A percentile compares a stretch with the other conserved stretches of the same genome.
Evolutionary conservation across 2,888 invertebrate genomes (phyloP).

Genomic region (Synergus japonicus): DNA sequence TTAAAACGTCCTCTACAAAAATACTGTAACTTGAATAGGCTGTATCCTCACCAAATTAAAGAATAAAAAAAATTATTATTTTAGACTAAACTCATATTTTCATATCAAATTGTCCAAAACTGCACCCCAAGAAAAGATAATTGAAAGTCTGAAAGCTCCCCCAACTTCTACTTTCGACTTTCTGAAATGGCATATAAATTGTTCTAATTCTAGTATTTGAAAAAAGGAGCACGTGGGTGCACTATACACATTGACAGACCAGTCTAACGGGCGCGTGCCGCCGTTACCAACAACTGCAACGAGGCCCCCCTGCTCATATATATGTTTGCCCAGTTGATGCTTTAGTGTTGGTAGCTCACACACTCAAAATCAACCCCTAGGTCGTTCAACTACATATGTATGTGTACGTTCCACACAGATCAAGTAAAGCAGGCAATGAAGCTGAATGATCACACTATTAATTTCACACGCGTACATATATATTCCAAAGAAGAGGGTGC

Average conservation of each 20-base stretch:
- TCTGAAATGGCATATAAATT: too few relatives aligned
- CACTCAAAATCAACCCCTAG: conserved; percentile 31
- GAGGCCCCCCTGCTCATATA: conserved; percentile 47
- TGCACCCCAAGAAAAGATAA: too few relatives aligned
- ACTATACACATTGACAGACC: conserved; percentile 60
- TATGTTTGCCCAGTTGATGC: conserved; percentile 34
- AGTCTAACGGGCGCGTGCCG: conserved; percentile 69
- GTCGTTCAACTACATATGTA: not conserved
- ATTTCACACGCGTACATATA: conserved; percentile 29
- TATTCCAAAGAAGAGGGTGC: not conserved
- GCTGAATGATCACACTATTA: conserved; percentile 39
- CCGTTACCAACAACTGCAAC: conserved; percentile 67
- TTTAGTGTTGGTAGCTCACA: conserved; percentile 25
- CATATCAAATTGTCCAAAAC: too few relatives aligned
- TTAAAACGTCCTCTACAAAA: not conserved
- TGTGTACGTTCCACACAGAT: not conserved
- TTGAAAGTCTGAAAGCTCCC: too few relatives aligned
- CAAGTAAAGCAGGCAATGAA: conserved; percentile 34
- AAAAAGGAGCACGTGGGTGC: conserved; percentile 54
- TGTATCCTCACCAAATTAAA: too few relatives aligned
- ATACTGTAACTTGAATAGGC: too few relatives aligned
- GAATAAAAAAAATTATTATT: too few relatives aligned
- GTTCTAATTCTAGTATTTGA: not conserved
- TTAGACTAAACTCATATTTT: too few relatives aligned
- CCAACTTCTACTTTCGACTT: too few relatives aligned